Conservation (phyloP, 2,113 vertebrate species). For the Chionodraco myersi region DNA sequence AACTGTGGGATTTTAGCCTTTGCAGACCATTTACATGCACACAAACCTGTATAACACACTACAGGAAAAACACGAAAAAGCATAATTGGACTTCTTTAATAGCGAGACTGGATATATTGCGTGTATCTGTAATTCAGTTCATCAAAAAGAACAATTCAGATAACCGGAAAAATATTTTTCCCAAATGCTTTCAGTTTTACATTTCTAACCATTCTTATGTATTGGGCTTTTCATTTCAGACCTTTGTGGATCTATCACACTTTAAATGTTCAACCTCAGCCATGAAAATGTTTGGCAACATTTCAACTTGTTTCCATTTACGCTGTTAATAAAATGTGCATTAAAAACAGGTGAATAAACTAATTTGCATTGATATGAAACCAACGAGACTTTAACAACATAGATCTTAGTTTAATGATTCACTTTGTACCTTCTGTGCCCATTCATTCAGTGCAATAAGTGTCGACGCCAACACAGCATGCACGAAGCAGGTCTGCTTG, state of each 20-base stretch:
- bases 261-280: neutral
- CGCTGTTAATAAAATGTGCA: neutral
- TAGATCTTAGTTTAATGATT: neutral
- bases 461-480: neutral
- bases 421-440: neutral
- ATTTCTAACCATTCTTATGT: too few species aligned
- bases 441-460: neutral
- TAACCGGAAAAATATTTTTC: too few species aligned
- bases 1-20: too few species aligned
- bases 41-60: too few species aligned
- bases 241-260: rapidly evolving
- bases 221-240: neutral
- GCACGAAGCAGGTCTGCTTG: neutral
- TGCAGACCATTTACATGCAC: too few species aligned
- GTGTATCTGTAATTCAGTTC: too few species aligned
- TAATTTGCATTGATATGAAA: neutral
- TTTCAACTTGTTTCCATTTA: neutral
- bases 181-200: too few species aligned
- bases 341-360: neutral
- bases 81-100: too few species aligned
- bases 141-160: too few species aligned
- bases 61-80: too few species aligned
- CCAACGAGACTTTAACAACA: neutral
- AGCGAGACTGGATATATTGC: too few species aligned
- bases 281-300: neutral